Evolutionary conservation across 2,113 vertebrate genomes (phyloP).

Genomic region (Guaruba guarouba): DNA sequence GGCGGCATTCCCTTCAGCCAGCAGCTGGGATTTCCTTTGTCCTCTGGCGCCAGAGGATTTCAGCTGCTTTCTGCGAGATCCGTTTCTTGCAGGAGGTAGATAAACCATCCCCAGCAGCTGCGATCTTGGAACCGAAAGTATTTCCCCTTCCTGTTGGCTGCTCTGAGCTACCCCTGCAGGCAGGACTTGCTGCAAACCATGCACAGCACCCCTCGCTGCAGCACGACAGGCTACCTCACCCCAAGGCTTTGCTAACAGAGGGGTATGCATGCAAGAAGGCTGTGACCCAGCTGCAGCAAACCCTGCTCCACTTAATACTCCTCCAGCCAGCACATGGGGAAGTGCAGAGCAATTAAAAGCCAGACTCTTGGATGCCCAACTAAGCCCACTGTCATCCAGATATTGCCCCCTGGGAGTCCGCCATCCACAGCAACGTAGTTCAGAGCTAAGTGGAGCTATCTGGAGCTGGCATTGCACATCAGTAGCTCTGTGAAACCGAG

Average conservation of each 20-base stretch:
- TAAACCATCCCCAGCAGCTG: conserved; percentile 39
- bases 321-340: not conserved
- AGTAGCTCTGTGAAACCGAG: not conserved
- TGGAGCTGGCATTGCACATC: not conserved
- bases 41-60: not conserved
- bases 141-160: conserved; percentile 59
- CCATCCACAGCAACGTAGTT: not conserved
- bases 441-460: not conserved
- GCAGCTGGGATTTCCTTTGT: conserved; percentile 37
- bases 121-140: conserved; percentile 15
- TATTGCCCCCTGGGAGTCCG: not conserved
- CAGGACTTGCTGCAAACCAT: not conserved
- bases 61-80: conserved; percentile 29
- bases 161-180: not conserved
- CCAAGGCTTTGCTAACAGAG: not conserved
- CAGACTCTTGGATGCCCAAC: not conserved
- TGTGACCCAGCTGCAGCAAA: not conserved
- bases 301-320: not conserved
- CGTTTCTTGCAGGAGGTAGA: conserved; percentile 19
- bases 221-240: not conserved
- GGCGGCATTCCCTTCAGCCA: not conserved
- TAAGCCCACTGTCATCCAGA: not conserved
- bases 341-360: not conserved
- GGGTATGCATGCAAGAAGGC: not conserved
- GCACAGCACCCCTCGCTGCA: not conserved